Conservation (phyloP, 2,113 vertebrate genomes). For the Glaucidium brasilianum region DNA sequence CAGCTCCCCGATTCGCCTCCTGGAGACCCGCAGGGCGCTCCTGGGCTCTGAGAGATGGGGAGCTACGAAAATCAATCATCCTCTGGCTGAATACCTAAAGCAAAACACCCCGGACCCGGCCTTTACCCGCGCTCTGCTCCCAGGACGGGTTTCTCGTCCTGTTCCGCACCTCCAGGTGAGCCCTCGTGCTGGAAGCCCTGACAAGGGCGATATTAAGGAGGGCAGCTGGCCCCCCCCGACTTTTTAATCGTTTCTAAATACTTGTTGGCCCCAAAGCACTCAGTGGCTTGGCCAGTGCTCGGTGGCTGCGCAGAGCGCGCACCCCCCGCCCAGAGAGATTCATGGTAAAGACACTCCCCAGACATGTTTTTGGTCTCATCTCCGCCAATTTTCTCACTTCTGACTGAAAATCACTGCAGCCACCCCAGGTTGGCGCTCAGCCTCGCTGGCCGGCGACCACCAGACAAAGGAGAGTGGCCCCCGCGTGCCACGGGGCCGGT, state of each 20-base stretch:
- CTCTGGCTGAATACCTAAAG: neutral
- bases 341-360: neutral
- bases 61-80: neutral
- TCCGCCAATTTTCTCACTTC: neutral
- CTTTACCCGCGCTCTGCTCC: neutral
- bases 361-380: neutral
- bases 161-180: neutral
- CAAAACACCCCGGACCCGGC: neutral
- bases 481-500: accelerated
- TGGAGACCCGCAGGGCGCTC: too few relatives aligned
- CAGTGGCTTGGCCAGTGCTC: neutral
- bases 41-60: too few relatives aligned
- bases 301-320: neutral
- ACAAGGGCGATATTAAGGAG: neutral
- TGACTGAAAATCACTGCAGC: neutral
- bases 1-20: too few relatives aligned
- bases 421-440: accelerated
- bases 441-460: neutral
- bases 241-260: too few relatives aligned
- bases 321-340: too few relatives aligned
- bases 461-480: neutral
- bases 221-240: neutral
- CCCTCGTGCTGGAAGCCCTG: neutral
- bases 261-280: accelerated
- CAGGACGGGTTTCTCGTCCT: accelerated